phyloP scores from a whole-genome alignment of 2,113 vertebrate genomes.

The Ceratotherium simum region DNA sequence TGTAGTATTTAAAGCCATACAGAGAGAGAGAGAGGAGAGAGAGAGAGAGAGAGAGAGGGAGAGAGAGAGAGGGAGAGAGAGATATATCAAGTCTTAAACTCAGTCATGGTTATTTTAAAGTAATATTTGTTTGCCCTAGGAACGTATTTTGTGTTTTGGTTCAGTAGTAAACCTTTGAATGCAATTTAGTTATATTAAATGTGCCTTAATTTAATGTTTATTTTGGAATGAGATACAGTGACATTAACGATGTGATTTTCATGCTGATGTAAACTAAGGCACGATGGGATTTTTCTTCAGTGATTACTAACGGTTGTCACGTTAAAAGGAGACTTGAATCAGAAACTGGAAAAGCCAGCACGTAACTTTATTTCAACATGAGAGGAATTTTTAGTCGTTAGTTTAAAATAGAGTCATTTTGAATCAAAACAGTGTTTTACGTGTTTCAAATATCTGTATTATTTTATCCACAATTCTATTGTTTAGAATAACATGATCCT shows the following conservation, averaged over 20 bases:
- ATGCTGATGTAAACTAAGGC: neutral
- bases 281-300: neutral
- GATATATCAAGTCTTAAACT: neutral
- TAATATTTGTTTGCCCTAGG: neutral
- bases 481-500: accelerated
- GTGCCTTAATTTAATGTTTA: neutral
- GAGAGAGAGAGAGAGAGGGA: neutral
- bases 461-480: neutral
- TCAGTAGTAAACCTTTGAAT: neutral
- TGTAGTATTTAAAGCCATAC: neutral
- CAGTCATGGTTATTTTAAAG: neutral
- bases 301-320: neutral
- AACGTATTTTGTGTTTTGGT: neutral
- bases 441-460: constrained; percentile 32
- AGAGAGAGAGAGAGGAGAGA: neutral
- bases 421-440: constrained; percentile 1
- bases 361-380: accelerated
- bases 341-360: neutral
- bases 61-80: neutral
- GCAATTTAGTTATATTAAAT: neutral
- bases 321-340: neutral
- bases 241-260: accelerated
- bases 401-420: neutral
- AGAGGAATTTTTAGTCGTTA: neutral
- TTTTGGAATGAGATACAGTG: neutral